A percentile compares a stretch with the other conserved stretches of the same genome.
Conservation (phyloP, 2,888 invertebrate genomes). For the Acanthosepion esculentum region DNA sequence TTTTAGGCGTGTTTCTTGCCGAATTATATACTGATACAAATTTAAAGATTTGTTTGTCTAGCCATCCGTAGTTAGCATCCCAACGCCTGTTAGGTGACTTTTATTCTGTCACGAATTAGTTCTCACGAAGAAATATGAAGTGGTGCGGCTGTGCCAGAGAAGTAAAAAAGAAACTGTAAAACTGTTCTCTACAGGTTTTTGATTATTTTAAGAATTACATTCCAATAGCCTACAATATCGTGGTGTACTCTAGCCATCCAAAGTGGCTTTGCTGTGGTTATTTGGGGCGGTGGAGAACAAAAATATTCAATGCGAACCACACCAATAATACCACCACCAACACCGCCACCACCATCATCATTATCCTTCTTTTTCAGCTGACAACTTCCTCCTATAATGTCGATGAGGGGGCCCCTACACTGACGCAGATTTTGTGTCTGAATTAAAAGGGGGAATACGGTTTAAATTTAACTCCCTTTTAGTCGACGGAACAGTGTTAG, state of each 20-base stretch:
- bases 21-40: neutral
- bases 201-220: neutral
- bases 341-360: neutral
- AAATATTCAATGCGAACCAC: conserved; percentile 12
- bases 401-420: conserved; percentile 16
- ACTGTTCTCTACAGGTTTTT: conserved; percentile 40
- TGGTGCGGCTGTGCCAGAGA: conserved; percentile 21
- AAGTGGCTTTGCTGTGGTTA: neutral
- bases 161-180: neutral
- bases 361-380: conserved; percentile 44
- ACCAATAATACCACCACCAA: neutral
- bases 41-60: neutral
- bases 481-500: conserved; percentile 38
- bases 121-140: neutral
- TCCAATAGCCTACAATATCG: conserved; percentile 3
- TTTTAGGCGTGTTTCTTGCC: neutral
- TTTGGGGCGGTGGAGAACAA: conserved; percentile 6
- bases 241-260: conserved; percentile 20
- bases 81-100: neutral
- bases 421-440: conserved; percentile 42
- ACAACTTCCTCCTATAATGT: conserved; percentile 41
- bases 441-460: neutral
- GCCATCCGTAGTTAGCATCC: neutral
- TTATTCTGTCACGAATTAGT: neutral
- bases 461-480: neutral